phyloP scores from a whole-genome alignment of 2,113 vertebrate species.

The Ophthalmolycus amberensis region DNA sequence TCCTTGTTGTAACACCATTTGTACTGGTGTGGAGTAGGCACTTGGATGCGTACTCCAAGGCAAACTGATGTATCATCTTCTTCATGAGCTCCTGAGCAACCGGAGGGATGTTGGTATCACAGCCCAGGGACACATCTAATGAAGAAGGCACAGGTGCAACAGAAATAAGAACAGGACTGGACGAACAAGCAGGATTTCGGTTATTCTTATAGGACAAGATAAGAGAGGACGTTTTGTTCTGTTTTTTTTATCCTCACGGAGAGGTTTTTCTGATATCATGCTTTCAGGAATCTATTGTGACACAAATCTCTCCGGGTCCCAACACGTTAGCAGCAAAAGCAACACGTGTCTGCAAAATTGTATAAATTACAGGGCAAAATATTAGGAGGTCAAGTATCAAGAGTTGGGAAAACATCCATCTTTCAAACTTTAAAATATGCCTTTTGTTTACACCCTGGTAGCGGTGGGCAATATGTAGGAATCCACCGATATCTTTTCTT shows the following conservation, averaged over 20 bases:
- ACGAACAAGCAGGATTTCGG: background rate
- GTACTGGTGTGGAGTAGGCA: conserved; percentile 91
- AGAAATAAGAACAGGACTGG: background rate
- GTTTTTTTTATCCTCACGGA: background rate
- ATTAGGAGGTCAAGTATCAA: no score
- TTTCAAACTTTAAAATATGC: no score
- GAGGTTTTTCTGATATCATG: background rate
- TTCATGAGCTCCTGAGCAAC: conserved; percentile 99
- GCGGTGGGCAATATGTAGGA: background rate
- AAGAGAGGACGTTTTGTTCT: background rate
- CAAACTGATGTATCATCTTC: conserved; percentile 99
- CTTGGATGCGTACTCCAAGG: conserved; percentile 97
- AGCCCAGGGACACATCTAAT: conserved; percentile 93
- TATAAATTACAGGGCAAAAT: no score
- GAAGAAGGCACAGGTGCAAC: conserved; percentile 47
- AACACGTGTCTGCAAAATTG: background rate
- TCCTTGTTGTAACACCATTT: conserved; percentile 87
- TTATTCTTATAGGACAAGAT: background rate
- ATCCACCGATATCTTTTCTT: background rate
- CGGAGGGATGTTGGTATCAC: conserved; percentile 96
- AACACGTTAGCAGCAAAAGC: background rate
- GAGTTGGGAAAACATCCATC: no score
- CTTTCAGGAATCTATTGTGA: background rate
- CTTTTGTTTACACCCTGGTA: no score
- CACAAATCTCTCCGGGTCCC: background rate